Base-by-base conservation (phyloP, 2,888 invertebrate species). In the Gibbula magus region DNA sequence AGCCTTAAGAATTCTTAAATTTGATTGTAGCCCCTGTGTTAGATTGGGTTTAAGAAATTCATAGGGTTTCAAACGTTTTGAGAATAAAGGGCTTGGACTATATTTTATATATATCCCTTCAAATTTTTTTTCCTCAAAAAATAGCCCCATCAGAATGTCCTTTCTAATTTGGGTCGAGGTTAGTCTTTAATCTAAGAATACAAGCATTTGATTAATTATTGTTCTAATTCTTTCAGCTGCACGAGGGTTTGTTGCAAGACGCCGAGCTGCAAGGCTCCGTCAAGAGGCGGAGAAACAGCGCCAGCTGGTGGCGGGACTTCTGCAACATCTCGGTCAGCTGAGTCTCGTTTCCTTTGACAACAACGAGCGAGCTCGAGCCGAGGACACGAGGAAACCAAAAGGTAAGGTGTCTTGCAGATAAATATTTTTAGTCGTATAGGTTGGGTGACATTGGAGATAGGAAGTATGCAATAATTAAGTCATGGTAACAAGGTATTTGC, bases 211-310 rank as follows among this genome's bases (percentile, higher is more conserved):
- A 20, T 16, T 56, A 25, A 22, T 22, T 7, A 25, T 10, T 56
- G 4, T 56, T 56, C 5, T 56, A 8, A 25, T 56, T 56, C 8
- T 67, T 67, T 16, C 35, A 89, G 89, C 82, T 77, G 87, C 82
- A 3, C 82, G 89, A 51, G 87, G 88, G 25, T 89, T 87, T 82
- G 79, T 91, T 54, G 91, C 87, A 32, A 78, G 91, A 18, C 83
- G 81, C 66, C 78, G 82, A 35, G 86, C 84, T 74, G 79, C 79
- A 7, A 78, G 83, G 35, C 75, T 79, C 51, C 77, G 78, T 39
- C 82, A 85, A 78, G 78, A 81, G 54, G 89, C 89, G 0, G 82
- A 82, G 51, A 75, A 84, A 51, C 84, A 90, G 77, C 84, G 86
- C 10, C 84, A 85, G 70, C 81, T 83, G 53, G 61, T 91, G 20